phyloP scores from a whole-genome alignment of 1,140 invertebrate species.

The Penaeus chinensis region DNA sequence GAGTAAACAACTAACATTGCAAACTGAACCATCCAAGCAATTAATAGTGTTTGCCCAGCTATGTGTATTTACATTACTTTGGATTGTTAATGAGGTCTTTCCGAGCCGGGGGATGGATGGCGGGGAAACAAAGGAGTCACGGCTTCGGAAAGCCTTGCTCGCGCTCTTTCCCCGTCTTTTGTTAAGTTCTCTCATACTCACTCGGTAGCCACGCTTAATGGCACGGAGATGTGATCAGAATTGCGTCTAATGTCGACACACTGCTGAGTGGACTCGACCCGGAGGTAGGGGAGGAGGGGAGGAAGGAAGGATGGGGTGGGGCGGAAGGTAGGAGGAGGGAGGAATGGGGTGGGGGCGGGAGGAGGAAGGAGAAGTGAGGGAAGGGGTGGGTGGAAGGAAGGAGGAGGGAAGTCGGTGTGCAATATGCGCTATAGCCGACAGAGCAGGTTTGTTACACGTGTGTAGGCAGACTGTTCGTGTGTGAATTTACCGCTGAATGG shows the following conservation, averaged over 20 bases:
- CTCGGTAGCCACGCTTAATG: too few species aligned
- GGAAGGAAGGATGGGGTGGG: not conserved
- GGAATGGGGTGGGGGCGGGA: not conserved
- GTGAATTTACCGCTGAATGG: too few species aligned
- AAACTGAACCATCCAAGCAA: constrained; percentile 61
- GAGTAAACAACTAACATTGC: constrained; percentile 54
- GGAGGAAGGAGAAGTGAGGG: too few species aligned
- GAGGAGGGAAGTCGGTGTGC: too few species aligned
- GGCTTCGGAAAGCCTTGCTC: not conserved
- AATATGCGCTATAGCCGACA: too few species aligned
- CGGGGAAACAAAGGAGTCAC: constrained; percentile 30
- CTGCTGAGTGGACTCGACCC: too few species aligned
- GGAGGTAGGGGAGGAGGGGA: too few species aligned
- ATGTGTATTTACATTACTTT: constrained; percentile 60
- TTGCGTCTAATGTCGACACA: too few species aligned
- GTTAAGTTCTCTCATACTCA: not conserved
- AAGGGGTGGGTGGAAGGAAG: too few species aligned
- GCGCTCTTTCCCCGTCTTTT: not conserved
- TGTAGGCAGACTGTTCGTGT: too few species aligned
- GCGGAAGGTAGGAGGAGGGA: not conserved
- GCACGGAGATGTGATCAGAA: too few species aligned
- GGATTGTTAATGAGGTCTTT: constrained; percentile 59
- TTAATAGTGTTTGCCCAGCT: constrained; percentile 55
- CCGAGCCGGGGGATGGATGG: constrained; percentile 15
- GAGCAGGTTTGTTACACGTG: too few species aligned